Evolutionary conservation across 2,113 vertebrate genomes (phyloP).

Genomic region (Scomber colias): DNA sequence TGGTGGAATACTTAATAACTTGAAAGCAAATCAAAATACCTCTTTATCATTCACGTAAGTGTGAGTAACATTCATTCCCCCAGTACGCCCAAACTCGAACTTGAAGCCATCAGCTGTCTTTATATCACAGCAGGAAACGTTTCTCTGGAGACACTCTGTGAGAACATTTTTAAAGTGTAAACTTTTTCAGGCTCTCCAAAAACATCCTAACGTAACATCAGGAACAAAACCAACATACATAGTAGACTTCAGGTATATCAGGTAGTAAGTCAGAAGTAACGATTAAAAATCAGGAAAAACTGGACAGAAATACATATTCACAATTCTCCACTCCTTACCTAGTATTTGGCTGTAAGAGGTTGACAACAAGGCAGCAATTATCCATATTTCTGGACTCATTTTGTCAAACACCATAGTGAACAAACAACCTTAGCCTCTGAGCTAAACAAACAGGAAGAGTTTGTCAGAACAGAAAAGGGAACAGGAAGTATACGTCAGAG

Average conservation of each 20-base stretch:
- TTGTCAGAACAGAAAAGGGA: background rate
- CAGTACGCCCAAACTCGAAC: accelerated
- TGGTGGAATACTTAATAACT: background rate
- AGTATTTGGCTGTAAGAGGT: accelerated
- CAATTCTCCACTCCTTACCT: background rate
- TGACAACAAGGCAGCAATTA: accelerated
- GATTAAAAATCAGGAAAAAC: background rate
- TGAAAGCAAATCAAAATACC: constrained; percentile 29
- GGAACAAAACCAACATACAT: background rate
- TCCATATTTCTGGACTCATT: background rate
- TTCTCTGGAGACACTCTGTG: accelerated
- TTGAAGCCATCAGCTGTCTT: background rate
- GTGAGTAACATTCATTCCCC: accelerated
- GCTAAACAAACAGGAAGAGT: too few relatives aligned
- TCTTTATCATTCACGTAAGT: accelerated
- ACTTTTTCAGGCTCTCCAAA: background rate
- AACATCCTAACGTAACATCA: background rate
- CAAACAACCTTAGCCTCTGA: too few relatives aligned
- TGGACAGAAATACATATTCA: background rate
- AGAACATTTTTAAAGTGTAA: background rate
- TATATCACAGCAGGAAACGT: background rate
- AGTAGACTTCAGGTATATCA: background rate
- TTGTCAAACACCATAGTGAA: background rate
- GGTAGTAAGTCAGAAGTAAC: too few relatives aligned
- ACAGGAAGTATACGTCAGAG: background rate